phyloP scores from a whole-genome alignment of 1,140 invertebrate species.

The roundworm (Caenorhabditis elegans) region WBcel235 BX284605.5:13258001-13258500 shows the following conservation, averaged over 20 bases:
- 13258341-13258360: not conserved
- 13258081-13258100: constrained; percentile 18
- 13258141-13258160: constrained; percentile 11
- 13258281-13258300: not conserved
- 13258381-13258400: not conserved
- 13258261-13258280: not conserved
- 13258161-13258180: not conserved
- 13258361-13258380: constrained; percentile 22
- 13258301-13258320: constrained; percentile 21
- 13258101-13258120: constrained; percentile 15
- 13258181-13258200: not conserved
- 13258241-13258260: not conserved
- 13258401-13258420: no score
- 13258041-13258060: constrained; percentile 19
- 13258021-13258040: constrained; percentile 20
- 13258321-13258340: constrained; percentile 3
- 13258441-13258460: no score
- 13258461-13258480: not conserved
- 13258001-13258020: constrained; percentile 25
- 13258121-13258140: constrained; percentile 7
- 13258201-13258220: not conserved
- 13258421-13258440: no score
- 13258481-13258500: no score
- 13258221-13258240: constrained; percentile 5
- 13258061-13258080: constrained; percentile 18